Percentiles rank a stretch among this genome's conserved stretches.
phyloP scores from a whole-genome alignment of 2,888 invertebrate species.

The Phalangium opilio region DNA sequence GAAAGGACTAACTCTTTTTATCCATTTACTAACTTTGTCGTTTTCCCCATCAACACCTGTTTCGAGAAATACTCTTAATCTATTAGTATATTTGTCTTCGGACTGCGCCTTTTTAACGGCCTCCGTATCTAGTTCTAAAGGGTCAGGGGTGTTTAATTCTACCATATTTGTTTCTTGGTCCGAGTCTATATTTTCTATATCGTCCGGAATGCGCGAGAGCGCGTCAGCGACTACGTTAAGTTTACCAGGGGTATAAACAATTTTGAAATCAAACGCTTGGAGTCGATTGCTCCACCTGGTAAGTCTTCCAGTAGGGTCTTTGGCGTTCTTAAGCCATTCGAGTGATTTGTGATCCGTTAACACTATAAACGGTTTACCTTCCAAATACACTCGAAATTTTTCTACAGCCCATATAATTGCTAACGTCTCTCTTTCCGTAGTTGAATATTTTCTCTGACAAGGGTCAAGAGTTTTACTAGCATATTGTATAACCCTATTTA shows the following conservation, averaged over 20 bases:
- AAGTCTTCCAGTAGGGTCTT: slow-evolving; percentile 31
- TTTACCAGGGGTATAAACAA: slow-evolving; percentile 30
- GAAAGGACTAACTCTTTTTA: no score
- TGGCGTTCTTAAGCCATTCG: slow-evolving; percentile 32
- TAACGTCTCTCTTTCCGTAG: slow-evolving; percentile 32
- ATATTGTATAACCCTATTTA: slow-evolving; percentile 20
- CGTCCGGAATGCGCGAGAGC: no score
- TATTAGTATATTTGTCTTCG: no score
- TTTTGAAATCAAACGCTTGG: slow-evolving; percentile 28
- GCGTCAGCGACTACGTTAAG: no score
- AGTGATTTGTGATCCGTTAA: slow-evolving; percentile 35
- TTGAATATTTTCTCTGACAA: slow-evolving; percentile 25
- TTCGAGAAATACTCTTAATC: no score
- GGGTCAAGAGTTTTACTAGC: slow-evolving; percentile 8
- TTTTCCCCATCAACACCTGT: no score
- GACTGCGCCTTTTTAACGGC: no score
- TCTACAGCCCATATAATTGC: slow-evolving; percentile 28
- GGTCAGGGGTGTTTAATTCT: no score
- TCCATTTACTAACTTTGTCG: no score
- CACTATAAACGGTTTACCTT: slow-evolving; percentile 26
- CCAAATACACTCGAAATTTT: slow-evolving; percentile 32
- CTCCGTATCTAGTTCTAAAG: no score
- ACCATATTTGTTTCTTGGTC: no score
- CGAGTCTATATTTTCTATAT: no score
- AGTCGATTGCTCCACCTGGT: slow-evolving; percentile 33